Base-by-base conservation (phyloP, 2,113 vertebrate species). In the Heliornis fulica region DNA sequence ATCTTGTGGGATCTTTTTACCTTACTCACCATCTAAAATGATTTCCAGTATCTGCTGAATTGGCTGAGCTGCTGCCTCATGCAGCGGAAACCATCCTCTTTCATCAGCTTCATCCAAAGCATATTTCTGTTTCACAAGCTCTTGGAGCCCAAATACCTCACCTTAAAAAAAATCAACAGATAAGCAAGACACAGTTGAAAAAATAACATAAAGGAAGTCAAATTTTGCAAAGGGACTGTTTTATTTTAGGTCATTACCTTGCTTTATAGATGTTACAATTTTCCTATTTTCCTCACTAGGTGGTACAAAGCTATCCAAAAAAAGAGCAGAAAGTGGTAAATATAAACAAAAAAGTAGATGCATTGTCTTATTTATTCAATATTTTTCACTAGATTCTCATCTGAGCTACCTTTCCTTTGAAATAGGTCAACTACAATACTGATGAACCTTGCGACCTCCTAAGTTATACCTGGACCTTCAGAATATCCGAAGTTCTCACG, bases 91-190 rank as follows among this genome's bases (percentile, higher is more conserved):
- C 97, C 98, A 97, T 4, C 98, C 98, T 87, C 94, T 97, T 63
- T 97, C 97, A 98, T 99, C 98, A 21, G 97, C 97, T 97, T 99
- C 98, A 94, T 97, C 98, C 95, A 99, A 98, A 75, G 98, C 97
- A 45, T 96, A 97, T 19, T 64, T 96, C 26, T 86, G 94, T 77
- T 97, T 96, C 56, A 98, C 97, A 95, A 98, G 89, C 34, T 96
- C 95, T 93, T 97, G 98, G 69, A 99, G 97, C 6, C 92, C 94
- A 89, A 91, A 97, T 46, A 98, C 93, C 78, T 98, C 98, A 87
- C 98, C 98, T 99, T 96, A 81, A 91, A 89, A 89, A 91, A 88
- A 83, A 23, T 26, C 21, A 93, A 61, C 3, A 88, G 25, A 80
- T 89, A 61, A 84, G 64, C 1, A 4, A n/a, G 40, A 92, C 31